Conservation (phyloP, 1,140 invertebrate species). For the Nebria ingens region DNA sequence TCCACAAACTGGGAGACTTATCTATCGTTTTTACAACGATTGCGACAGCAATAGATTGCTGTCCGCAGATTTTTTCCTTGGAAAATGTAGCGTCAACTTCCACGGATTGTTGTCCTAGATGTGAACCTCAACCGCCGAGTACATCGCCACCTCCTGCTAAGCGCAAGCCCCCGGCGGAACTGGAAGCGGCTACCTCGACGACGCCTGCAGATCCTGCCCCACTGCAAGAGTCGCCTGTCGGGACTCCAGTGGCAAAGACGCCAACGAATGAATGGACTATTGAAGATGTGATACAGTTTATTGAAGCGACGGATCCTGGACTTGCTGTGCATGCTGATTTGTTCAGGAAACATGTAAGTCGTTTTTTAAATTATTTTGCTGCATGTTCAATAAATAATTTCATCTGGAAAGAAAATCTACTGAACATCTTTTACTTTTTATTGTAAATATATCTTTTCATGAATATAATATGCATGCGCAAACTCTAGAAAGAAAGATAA, state of each 20-base stretch:
- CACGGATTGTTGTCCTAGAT: not conserved
- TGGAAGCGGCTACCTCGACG: slow-evolving; percentile 53
- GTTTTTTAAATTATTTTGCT: too few relatives aligned
- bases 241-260: slow-evolving; percentile 29
- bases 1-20: slow-evolving; percentile 23
- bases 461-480: too few relatives aligned
- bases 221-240: slow-evolving; percentile 35
- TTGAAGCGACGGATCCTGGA: slow-evolving; percentile 69
- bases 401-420: not conserved
- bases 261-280: slow-evolving; percentile 85
- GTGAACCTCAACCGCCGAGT: slow-evolving; percentile 4
- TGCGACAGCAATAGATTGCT: slow-evolving; percentile 25
- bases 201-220: slow-evolving; percentile 27
- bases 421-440: not conserved
- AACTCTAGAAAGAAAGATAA: too few relatives aligned
- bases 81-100: not conserved
- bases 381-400: not conserved
- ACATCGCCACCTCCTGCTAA: slow-evolving; percentile 21
- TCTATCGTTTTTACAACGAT: slow-evolving; percentile 25
- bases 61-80: slow-evolving; percentile 26
- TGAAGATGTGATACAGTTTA: slow-evolving; percentile 87
- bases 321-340: slow-evolving; percentile 80
- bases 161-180: slow-evolving; percentile 33
- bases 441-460: too few relatives aligned
- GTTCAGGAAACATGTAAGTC: slow-evolving; percentile 88